These are phyloP conservation scores for Drosophila nigricruria DNA, from an alignment of 2,888 invertebrate species.

Conservation along the genomic window DNA sequence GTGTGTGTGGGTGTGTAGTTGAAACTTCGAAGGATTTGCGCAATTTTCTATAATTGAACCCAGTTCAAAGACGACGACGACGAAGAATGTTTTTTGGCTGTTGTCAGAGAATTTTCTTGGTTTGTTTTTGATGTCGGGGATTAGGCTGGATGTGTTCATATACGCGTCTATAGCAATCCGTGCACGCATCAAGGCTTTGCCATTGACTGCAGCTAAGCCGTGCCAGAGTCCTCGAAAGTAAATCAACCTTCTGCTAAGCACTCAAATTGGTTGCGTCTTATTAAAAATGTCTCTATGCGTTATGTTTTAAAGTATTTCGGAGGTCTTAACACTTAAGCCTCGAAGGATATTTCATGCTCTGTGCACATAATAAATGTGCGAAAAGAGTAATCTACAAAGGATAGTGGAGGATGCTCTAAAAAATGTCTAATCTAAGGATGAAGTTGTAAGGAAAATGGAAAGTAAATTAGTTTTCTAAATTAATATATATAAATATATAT, in stretches of 20 bases:
- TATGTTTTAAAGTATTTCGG: not conserved
- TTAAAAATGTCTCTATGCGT: conserved; percentile 10
- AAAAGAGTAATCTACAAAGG: not conserved
- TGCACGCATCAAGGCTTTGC: conserved; percentile 36
- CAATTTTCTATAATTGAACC: conserved; percentile 75
- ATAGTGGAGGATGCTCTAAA: not conserved
- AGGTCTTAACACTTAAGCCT: not conserved
- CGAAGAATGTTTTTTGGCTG: conserved; percentile 22
- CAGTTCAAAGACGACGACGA: conserved; percentile 21
- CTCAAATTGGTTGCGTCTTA: conserved; percentile 8
- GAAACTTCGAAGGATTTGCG: conserved; percentile 74
- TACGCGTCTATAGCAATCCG: conserved; percentile 27
- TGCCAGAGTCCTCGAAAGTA: conserved; percentile 5
- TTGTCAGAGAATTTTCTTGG: conserved; percentile 60
- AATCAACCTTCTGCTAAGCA: conserved; percentile 27
- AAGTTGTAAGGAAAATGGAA: not conserved
- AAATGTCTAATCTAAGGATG: not conserved
- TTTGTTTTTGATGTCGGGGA: conserved; percentile 39
- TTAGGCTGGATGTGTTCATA: conserved; percentile 36
- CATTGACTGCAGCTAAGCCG: conserved; percentile 20
- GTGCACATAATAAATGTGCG: conserved; percentile 4
- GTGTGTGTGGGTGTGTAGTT: conserved; percentile 18
- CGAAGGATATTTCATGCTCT: not conserved
- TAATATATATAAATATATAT: not conserved
- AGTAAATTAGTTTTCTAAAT: not conserved